A percentile compares a stretch with the other conserved stretches of the same genome.
Conservation (phyloP, 2,797 vertebrate genomes). For the Florisuga fusca region DNA sequence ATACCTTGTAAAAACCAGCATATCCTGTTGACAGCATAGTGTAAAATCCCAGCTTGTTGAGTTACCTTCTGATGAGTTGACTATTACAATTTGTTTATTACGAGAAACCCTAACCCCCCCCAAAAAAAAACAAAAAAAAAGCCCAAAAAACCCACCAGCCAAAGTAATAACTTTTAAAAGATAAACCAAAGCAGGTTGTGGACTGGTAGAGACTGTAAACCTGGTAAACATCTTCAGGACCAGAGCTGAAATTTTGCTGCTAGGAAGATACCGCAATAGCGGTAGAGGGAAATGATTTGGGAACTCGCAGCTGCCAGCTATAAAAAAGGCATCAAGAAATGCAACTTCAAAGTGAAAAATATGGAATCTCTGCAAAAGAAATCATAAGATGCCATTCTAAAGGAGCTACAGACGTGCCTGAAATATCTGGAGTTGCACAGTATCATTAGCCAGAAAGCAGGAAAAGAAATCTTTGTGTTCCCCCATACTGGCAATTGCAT, state of each 20-base stretch:
- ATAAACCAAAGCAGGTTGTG: background rate
- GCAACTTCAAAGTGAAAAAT: conserved; percentile 14
- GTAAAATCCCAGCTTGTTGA: background rate
- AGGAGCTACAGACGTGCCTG: background rate
- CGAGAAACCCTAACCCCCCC: too few species aligned
- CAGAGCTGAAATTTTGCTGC: background rate
- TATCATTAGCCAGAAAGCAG: background rate
- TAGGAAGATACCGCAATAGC: background rate
- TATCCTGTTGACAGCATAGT: background rate
- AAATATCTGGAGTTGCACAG: background rate
- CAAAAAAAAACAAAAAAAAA: too few species aligned
- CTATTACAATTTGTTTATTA: background rate
- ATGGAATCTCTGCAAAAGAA: background rate
- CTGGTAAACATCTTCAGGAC: background rate
- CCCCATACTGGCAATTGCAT: background rate
- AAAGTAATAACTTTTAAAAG: background rate
- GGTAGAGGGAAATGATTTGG: background rate
- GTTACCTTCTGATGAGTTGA: background rate
- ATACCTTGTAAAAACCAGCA: background rate
- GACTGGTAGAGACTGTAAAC: background rate
- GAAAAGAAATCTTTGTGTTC: background rate
- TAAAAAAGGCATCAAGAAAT: background rate
- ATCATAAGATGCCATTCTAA: background rate
- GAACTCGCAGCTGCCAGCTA: background rate
- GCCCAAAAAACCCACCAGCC: background rate